Evolutionary conservation across 2,113 vertebrate species (phyloP), one percentile per base, ranked within the genome.

Genomic region (Actenoides hombroni): DNA sequence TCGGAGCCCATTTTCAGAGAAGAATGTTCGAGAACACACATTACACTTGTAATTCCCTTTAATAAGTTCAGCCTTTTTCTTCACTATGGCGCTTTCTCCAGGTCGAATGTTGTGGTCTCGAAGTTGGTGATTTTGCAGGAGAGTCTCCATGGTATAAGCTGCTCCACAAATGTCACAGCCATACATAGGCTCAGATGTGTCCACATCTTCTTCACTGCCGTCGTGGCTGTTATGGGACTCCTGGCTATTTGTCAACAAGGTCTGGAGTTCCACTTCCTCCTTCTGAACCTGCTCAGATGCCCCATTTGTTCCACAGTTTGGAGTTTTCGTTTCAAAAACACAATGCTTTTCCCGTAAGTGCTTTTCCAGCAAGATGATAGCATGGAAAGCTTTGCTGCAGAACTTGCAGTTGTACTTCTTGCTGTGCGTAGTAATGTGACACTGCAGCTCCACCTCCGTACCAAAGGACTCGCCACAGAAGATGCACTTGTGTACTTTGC

Each of bases 1-100:
- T 54, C 99, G 98, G 70, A 99, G 98, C 42, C 99, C 99, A 7
- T 99, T 98, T 97, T 99, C 99, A 9, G 99, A 99, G 97, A 99
- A 99, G 98, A 99, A 99, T 92, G 99, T 99, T 96, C 99, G 98
- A 49, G 99, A 99, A 97, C 99, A 99, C 79, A 99, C 99, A 65
- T 99, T 99, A 97, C 99, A 99, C 98, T 99, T 99, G 96, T 99
- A 99, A 97, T 98, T 99, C 92, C 99, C 99, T 96, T 99, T 99
- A 88, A 99, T 99, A 94, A 99, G 99, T 59, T 99, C 99, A 17
- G 99, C 99, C 97, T 99, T 99, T 94, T 99, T 99, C 97, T 99
- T 99, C 44, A 99, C 97, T 91, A 99, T 98, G 95, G 99, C 99
- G 12, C 99, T 99, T 93, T 99, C 99, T 37, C 99, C 99, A 0